A percentile compares a stretch with the other conserved stretches of the same genome.
Evolutionary conservation across 2,113 vertebrate genomes (phyloP).

Genomic region (cat (Felis catus)): F.catus_Fca126_mat1.0 CM031419.1:146878501-146879000

Average conservation of each 20-base stretch:
- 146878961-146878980: background rate
- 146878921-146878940: background rate
- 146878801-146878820: background rate
- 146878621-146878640: background rate
- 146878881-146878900: background rate
- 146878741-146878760: background rate
- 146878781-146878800: background rate
- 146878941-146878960: background rate
- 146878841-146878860: conserved; percentile 28
- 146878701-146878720: background rate
- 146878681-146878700: background rate
- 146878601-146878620: background rate
- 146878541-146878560: background rate
- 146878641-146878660: background rate
- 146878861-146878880: background rate
- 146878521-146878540: conserved; percentile 4
- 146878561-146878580: background rate
- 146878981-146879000: background rate
- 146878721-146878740: background rate
- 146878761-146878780: background rate
- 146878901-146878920: background rate
- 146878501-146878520: background rate
- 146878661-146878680: background rate
- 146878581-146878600: background rate
- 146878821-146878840: background rate